Percentiles rank a stretch among this genome's conserved stretches.
Evolutionary conservation across 2,113 vertebrate species (phyloP).

Genomic region (Lonchura striata): DNA sequence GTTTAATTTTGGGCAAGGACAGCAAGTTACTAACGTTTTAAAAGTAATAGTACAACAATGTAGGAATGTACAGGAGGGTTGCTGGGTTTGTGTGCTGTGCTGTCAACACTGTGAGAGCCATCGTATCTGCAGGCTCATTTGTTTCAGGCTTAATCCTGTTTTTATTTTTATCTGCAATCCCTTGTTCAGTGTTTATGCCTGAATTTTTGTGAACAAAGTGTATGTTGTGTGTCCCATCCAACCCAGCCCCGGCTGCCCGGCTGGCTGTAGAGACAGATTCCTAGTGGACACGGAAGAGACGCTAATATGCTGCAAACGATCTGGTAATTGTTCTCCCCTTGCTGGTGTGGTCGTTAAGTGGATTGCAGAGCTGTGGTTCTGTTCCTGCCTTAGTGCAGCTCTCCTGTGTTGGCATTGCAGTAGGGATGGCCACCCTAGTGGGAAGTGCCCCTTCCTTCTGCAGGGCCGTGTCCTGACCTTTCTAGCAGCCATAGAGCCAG

Average conservation of each 20-base stretch:
- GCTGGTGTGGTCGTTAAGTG: neutral
- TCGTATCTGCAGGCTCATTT: neutral
- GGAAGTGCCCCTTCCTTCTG: neutral
- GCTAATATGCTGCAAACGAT: neutral
- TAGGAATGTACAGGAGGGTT: neutral
- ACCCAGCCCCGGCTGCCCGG: neutral
- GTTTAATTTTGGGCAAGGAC: neutral
- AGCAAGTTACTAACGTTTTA: neutral
- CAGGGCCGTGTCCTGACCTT: neutral
- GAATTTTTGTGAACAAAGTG: neutral
- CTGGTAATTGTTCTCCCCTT: neutral
- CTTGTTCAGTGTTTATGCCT: neutral
- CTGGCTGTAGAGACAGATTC: neutral
- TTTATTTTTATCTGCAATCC: neutral
- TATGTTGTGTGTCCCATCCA: neutral
- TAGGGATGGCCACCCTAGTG: no score
- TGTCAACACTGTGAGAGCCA: rapidly evolving
- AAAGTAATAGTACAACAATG: neutral
- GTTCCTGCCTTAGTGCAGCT: neutral
- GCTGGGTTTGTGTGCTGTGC: neutral
- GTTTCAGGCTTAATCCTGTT: neutral
- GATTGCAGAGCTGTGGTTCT: neutral
- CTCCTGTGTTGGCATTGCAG: rapidly evolving
- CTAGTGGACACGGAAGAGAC: neutral
- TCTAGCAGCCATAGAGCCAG: rapidly evolving